Conservation (phyloP, 2,797 vertebrate species). For the Notolabrus celidotus region DNA sequence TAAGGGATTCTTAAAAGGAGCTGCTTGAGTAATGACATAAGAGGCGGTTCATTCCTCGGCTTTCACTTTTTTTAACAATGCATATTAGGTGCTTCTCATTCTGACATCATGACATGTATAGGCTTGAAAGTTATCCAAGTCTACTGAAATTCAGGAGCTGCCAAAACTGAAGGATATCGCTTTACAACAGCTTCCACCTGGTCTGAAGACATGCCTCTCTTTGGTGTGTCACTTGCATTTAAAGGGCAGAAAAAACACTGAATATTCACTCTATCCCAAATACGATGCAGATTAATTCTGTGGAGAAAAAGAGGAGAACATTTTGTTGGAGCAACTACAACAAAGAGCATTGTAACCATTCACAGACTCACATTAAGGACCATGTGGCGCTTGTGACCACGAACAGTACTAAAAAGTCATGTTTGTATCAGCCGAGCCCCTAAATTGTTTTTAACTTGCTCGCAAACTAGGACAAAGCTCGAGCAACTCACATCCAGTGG, state of each 20-base stretch:
- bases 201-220: conserved; percentile 54
- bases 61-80: conserved; percentile 43
- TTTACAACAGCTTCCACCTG: conserved; percentile 67
- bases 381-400: background rate
- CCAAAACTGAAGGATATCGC: conserved; percentile 35
- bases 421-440: background rate
- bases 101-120: conserved; percentile 68
- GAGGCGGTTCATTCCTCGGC: conserved; percentile 39
- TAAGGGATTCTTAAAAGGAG: conserved; percentile 43
- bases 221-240: conserved; percentile 40
- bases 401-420: background rate
- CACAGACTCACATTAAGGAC: background rate
- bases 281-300: conserved; percentile 50
- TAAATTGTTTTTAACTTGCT: background rate
- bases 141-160: conserved; percentile 56
- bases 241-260: conserved; percentile 20
- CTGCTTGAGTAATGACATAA: conserved; percentile 51
- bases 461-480: background rate
- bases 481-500: background rate
- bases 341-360: background rate
- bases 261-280: conserved; percentile 31
- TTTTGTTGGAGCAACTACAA: conserved; percentile 13
- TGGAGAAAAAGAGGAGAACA: background rate
- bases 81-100: conserved; percentile 61
- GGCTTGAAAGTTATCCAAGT: conserved; percentile 51